These are phyloP conservation scores for Charanyca ferruginea DNA, from an alignment of 2,888 invertebrate species.

Conservation along the genomic window DNA sequence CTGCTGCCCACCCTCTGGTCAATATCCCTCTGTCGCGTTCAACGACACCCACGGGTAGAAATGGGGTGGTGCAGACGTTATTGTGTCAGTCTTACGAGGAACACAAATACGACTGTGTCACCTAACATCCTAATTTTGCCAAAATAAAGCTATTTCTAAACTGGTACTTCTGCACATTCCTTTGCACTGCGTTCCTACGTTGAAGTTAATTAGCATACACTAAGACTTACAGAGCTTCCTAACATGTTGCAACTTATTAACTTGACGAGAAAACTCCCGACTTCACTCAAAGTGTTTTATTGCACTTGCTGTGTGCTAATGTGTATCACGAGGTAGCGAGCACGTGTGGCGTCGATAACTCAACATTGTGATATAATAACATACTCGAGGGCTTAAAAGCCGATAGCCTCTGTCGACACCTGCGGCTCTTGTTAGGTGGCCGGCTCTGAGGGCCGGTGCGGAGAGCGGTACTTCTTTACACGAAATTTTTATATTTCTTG, in stretches of 20 bases:
- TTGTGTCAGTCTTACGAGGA: too few relatives aligned
- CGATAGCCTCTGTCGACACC: conserved; percentile 3
- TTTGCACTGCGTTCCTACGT: not conserved
- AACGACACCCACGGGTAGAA: too few relatives aligned
- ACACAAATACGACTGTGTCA: too few relatives aligned
- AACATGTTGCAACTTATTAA: conserved; percentile 34
- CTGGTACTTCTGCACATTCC: not conserved
- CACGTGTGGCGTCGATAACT: conserved; percentile 12
- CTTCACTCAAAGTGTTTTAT: not conserved
- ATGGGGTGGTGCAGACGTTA: too few relatives aligned
- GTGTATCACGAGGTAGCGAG: not conserved
- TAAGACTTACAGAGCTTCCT: conserved; percentile 22
- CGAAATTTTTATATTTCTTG: too few relatives aligned
- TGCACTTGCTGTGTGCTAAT: not conserved
- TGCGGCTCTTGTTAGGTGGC: conserved; percentile 7
- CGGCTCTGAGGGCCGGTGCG: not conserved
- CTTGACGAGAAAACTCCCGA: not conserved
- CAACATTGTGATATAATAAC: not conserved
- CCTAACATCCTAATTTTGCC: too few relatives aligned
- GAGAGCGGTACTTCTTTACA: too few relatives aligned
- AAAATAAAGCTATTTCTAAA: not conserved
- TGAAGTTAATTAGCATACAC: conserved; percentile 43
- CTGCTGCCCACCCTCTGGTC: too few relatives aligned
- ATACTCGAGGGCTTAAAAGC: conserved; percentile 10
- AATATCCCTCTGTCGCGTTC: too few relatives aligned